These are phyloP conservation scores for Numenius phaeopus DNA, from an alignment of 2,797 vertebrate genomes.

Conservation along the genomic window DNA sequence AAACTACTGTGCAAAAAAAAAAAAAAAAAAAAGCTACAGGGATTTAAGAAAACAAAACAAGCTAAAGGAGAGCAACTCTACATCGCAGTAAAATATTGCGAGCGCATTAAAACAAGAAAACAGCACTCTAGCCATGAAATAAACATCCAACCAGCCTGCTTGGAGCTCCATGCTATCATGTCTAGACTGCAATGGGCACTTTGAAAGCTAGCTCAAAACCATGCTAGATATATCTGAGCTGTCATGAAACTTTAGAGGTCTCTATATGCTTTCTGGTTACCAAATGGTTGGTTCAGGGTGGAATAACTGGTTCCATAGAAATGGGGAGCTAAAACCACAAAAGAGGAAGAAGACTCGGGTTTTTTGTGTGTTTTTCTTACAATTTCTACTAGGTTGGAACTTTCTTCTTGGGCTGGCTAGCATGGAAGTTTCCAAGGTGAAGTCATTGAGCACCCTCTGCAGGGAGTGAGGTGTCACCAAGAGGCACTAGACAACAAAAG, in stretches of 20 bases:
- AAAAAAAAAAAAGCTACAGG: background rate
- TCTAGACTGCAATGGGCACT: background rate
- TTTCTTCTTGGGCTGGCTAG: background rate
- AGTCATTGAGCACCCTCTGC: background rate
- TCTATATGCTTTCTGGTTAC: background rate
- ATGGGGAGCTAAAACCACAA: background rate
- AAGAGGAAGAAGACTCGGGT: background rate
- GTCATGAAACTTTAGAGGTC: background rate
- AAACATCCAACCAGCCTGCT: background rate
- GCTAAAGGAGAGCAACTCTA: background rate
- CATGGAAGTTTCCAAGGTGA: background rate
- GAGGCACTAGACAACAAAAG: too few relatives aligned
- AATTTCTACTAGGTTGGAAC: background rate
- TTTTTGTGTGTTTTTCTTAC: background rate
- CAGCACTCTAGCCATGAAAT: background rate
- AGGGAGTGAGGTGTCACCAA: background rate
- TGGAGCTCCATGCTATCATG: background rate
- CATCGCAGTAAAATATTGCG: background rate
- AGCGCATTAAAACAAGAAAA: background rate
- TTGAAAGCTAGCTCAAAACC: background rate
- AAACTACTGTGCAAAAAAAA: background rate
- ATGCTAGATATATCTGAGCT: background rate
- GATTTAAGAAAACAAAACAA: background rate
- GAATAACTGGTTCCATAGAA: background rate
- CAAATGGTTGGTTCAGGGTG: background rate